Evolutionary conservation across 1,140 invertebrate species (phyloP), one percentile per base, ranked within the genome.

Genomic region (Pseudoatta argentina): DNA sequence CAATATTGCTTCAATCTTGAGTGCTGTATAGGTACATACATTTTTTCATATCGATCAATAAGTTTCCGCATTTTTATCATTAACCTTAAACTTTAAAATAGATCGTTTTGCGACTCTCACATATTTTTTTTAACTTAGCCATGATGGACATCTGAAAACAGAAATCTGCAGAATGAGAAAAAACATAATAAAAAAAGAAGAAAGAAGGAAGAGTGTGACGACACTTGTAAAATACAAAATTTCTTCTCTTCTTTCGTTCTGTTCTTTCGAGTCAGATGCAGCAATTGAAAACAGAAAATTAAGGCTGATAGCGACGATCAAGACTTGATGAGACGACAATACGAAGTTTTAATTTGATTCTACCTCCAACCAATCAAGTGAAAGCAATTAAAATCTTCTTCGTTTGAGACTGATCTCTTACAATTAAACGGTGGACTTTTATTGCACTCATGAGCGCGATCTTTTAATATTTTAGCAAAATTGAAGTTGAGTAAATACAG

Each of bases 321-420:
- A 59, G n/a, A 21, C 53, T 66, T 44, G 76, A 34, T 16, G 39
- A 63, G 24, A 39, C 14, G n/a, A 39, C 7, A 27, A 77, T 63
- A 27, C 39, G 21, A 66, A 79, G 48, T 67, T 79, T 66, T 79
- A 79, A 34, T 66, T 67, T 55, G 7, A 51, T 48, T 67, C 27
- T 44, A 6, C 0, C 59, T 61, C 21, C 14, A 61, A 16, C 14
- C 44, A 53, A 34, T 78, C 61, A 63, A 64, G n/a, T 64, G 21
- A 61, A n/a, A 27, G 10, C 57, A 16, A 27, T 63, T 27, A 7
- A 39, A 30, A 51, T 16, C 24, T 48, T 1, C 48, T 16, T 30
- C 0, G 21, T 63, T 77, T 63, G 16, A 18, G 24, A 14, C 39
- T 18, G 24, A 64, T 30, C 1, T 21, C 3, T 59, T 55, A 55